Evolutionary conservation across 2,113 vertebrate species (phyloP).

Genomic region (Oncorhynchus tshawytscha): DNA sequence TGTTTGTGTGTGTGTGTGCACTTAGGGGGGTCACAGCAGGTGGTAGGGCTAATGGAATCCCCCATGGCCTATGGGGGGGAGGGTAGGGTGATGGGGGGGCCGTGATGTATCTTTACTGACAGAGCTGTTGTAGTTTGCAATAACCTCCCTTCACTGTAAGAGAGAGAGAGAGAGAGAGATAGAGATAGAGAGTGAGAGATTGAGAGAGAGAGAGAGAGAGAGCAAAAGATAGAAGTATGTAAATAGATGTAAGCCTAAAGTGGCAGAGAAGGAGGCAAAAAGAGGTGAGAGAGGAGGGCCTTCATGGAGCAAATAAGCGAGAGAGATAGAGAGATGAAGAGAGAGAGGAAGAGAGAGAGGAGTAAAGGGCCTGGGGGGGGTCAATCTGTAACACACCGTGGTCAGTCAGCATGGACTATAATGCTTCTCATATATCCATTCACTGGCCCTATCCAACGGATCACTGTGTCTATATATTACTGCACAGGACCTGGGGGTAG

Average conservation of each 20-base stretch:
- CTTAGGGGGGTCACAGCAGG: slow-evolving; percentile 84
- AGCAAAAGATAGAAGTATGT: too few species aligned
- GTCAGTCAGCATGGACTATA: slow-evolving; percentile 61
- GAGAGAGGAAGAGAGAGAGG: not conserved
- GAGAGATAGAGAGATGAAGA: too few species aligned
- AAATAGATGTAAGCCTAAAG: not conserved
- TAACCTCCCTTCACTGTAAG: slow-evolving; percentile 52
- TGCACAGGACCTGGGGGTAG: slow-evolving; percentile 41
- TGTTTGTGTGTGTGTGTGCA: slow-evolving; percentile 40
- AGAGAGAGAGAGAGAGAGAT: slow-evolving; percentile 3
- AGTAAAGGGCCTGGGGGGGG: slow-evolving; percentile 33
- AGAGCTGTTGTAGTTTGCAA: slow-evolving; percentile 69
- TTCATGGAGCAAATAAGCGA: too few species aligned
- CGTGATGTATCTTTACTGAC: slow-evolving; percentile 88
- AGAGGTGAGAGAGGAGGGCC: too few species aligned
- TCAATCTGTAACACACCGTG: slow-evolving; percentile 59
- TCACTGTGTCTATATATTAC: slow-evolving; percentile 33
- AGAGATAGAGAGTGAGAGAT: slow-evolving; percentile 19
- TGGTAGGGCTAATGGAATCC: slow-evolving; percentile 96
- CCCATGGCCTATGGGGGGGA: slow-evolving; percentile 80
- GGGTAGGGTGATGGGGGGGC: slow-evolving; percentile 75
- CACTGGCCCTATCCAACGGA: slow-evolving; percentile 25
- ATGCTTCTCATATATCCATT: slow-evolving; percentile 34
- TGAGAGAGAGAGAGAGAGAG: slow-evolving; percentile 35
- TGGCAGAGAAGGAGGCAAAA: not conserved